Base-by-base conservation (phyloP, 2,113 vertebrate genomes). In the Strix aluco region DNA sequence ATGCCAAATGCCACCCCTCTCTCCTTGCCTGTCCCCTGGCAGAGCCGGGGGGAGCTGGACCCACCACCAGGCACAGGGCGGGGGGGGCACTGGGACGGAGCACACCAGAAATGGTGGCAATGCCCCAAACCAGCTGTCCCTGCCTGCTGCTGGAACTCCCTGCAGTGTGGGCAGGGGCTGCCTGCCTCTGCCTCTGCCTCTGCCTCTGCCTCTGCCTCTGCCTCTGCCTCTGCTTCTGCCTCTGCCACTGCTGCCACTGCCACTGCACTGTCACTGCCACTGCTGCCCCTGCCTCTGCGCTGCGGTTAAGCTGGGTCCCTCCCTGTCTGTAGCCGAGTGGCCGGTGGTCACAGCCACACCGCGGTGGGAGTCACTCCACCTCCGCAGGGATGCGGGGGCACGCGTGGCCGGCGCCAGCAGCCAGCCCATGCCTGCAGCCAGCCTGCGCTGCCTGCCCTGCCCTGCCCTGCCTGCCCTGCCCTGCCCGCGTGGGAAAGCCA, bases 301-400 rank as follows among this genome's bases (percentile, higher is more conserved):
- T n/a, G 57, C 8, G 22, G 12, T 11, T 52, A 27, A 42, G 22
- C 69, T 6, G 47, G 44, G 69, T 22, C 61, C 2, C 44, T 49
- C 27, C 5, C 23, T 58, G 81, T 34, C 69, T 17, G 34, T 38
- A 54, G 81, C 30, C 6, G 46, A 38, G 7, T 0, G 0, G 4
- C 44, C 3, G 9, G 55, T 0, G 2, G 67, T 26, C 86, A 46
- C 51, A 19, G 29, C 63, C 1, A 0, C 0, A 1, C 47, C n/a
- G 17, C 0, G 0, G n/a, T 49, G 55, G 23, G 8, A 22, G 30
- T 40, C 3, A 10, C 54, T 73, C 36, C 92, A 14, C 10, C 30
- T n/a, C 61, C 12, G 20, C 9, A 2, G 70, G n/a, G 70, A 13
- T 30, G 11, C 51, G 67, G 69, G 79, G 11, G 27, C 38, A 26